phyloP scores from a whole-genome alignment of 2,888 invertebrate species.

The Nemotelus pantherinus region DNA sequence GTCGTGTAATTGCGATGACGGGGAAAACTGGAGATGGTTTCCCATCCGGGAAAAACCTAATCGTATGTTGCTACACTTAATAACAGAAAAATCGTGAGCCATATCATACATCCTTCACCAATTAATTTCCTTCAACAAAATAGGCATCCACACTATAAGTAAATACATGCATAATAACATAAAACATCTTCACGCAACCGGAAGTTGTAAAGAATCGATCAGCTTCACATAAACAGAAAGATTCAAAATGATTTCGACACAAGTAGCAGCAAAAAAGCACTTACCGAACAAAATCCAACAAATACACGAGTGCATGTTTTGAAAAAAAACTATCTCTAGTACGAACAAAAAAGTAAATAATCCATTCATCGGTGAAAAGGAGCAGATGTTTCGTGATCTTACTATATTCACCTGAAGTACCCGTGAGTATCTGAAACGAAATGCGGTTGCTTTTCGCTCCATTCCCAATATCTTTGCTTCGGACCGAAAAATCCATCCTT shows the following conservation, averaged over 20 bases:
- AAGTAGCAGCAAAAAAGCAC: background rate
- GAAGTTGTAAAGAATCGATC: slow-evolving; percentile 30
- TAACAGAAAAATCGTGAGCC: too few relatives aligned
- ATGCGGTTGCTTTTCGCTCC: slow-evolving; percentile 29
- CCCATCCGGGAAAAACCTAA: too few relatives aligned
- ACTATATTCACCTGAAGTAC: background rate
- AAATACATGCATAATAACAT: too few relatives aligned
- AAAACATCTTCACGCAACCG: background rate
- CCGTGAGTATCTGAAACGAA: background rate
- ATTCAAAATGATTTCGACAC: background rate
- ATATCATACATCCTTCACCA: too few relatives aligned
- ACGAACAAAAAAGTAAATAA: slow-evolving; percentile 3
- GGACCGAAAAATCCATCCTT: slow-evolving; percentile 2
- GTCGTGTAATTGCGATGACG: too few relatives aligned
- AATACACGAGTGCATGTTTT: background rate
- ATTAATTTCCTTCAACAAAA: too few relatives aligned
- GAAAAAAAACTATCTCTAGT: background rate
- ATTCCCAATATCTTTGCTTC: slow-evolving; percentile 1
- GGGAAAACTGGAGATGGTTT: too few relatives aligned
- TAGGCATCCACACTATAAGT: too few relatives aligned
- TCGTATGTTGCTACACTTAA: too few relatives aligned
- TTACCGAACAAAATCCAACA: slow-evolving; percentile 1
- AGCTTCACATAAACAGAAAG: slow-evolving; percentile 6
- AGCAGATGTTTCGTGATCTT: slow-evolving; percentile 30
- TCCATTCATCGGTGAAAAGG: slow-evolving; percentile 40